A percentile compares a stretch with the other conserved stretches of the same genome.
These are phyloP conservation scores for Istiophorus platypterus DNA, from an alignment of 2,113 vertebrate species.

Conservation along the genomic window DNA sequence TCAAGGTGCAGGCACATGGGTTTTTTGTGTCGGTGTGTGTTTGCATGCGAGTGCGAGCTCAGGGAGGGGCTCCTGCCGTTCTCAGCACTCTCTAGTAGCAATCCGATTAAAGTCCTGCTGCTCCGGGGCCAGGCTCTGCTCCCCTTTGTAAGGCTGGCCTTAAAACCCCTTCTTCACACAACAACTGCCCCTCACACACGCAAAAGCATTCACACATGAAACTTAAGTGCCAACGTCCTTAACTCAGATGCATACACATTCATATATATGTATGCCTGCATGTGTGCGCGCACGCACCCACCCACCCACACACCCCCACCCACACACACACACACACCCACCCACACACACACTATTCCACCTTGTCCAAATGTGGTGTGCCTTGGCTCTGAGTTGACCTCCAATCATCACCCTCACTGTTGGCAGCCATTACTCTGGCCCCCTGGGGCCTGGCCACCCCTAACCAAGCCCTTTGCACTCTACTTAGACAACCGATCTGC, in stretches of 20 bases:
- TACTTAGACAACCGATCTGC: conserved; percentile 54
- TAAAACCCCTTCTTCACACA: conserved; percentile 51
- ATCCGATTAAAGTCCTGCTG: conserved; percentile 80
- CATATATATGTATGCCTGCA: too few relatives aligned
- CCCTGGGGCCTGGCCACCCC: conserved; percentile 65
- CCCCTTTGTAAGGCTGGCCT: conserved; percentile 53
- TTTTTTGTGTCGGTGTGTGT: conserved; percentile 37
- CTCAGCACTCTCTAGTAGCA: conserved; percentile 80
- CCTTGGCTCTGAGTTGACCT: conserved; percentile 66
- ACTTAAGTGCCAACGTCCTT: conserved; percentile 19
- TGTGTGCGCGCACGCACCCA: not conserved
- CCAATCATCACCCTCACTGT: conserved; percentile 77
- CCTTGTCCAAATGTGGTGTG: conserved; percentile 27
- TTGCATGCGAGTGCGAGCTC: conserved; percentile 16
- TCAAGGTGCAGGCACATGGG: conserved; percentile 74
- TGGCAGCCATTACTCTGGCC: conserved; percentile 76
- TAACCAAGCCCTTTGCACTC: conserved; percentile 39
- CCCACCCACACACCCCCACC: conserved; percentile 1
- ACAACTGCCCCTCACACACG: conserved; percentile 39
- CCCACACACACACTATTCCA: conserved; percentile 12
- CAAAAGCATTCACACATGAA: conserved; percentile 15
- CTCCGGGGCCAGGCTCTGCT: conserved; percentile 57
- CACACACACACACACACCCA: not conserved
- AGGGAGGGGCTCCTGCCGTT: conserved; percentile 68
- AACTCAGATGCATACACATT: not conserved